These are phyloP conservation scores for Dynastes tityus DNA, from an alignment of 2,888 invertebrate species.

Conservation along the genomic window DNA sequence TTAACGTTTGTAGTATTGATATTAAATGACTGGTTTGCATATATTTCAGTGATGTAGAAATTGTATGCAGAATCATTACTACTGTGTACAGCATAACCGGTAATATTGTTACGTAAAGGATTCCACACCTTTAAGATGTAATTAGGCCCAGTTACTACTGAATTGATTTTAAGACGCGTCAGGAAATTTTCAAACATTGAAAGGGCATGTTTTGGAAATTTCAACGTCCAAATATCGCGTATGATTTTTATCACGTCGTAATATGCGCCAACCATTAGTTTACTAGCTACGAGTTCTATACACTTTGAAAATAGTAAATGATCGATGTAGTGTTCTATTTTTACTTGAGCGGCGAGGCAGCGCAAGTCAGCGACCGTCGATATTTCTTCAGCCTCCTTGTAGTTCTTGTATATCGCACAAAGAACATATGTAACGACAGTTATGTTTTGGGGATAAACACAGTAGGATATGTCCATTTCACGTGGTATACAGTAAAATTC, in stretches of 20 bases:
- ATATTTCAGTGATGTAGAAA: neutral
- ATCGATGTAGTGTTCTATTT: constrained; percentile 2
- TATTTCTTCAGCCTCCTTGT: neutral
- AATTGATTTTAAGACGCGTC: neutral
- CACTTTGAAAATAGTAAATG: constrained; percentile 1
- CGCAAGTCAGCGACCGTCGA: neutral
- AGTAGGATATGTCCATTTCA: neutral
- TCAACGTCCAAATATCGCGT: neutral
- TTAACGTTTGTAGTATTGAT: neutral
- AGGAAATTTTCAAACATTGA: neutral
- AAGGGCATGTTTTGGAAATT: neutral
- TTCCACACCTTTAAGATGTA: constrained; percentile 9
- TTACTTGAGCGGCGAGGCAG: neutral
- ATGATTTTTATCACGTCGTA: neutral
- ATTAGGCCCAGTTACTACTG: neutral
- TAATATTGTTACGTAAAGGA: constrained; percentile 3
- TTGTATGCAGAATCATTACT: neutral
- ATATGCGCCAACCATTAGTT: neutral
- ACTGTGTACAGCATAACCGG: neutral
- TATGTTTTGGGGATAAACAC: neutral
- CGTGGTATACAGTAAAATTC: constrained; percentile 5
- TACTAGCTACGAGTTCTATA: neutral
- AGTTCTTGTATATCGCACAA: constrained; percentile 5
- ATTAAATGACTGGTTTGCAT: neutral
- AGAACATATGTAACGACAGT: constrained; percentile 7